Conservation (phyloP, 2,888 invertebrate species). For the Stenurella melanura region DNA sequence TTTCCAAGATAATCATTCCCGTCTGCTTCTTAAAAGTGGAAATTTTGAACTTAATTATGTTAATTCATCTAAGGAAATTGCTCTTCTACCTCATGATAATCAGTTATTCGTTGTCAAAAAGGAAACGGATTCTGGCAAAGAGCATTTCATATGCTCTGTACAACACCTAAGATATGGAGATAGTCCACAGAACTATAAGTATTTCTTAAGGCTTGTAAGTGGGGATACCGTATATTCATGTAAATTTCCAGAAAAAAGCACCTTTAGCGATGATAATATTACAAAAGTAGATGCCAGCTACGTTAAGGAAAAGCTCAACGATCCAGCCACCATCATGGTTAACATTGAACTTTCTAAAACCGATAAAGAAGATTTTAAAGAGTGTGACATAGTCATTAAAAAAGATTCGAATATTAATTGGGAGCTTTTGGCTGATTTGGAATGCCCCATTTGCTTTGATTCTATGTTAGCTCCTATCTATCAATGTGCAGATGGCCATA, state of each 20-base stretch:
- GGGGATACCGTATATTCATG: slow-evolving; percentile 43
- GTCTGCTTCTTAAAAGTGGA: slow-evolving; percentile 57
- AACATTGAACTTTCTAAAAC: slow-evolving; percentile 51
- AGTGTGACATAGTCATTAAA: not conserved
- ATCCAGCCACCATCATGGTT: slow-evolving; percentile 51
- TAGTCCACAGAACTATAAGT: slow-evolving; percentile 45
- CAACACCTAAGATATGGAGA: slow-evolving; percentile 50
- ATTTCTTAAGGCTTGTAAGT: slow-evolving; percentile 49
- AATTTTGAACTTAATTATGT: slow-evolving; percentile 64
- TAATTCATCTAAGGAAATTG: slow-evolving; percentile 61
- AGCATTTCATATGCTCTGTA: slow-evolving; percentile 50
- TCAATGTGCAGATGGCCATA: slow-evolving; percentile 67
- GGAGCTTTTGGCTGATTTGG: slow-evolving; percentile 58
- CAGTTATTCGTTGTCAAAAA: slow-evolving; percentile 64
- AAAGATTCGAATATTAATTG: slow-evolving; percentile 44
- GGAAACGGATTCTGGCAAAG: slow-evolving; percentile 49
- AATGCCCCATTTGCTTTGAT: slow-evolving; percentile 68
- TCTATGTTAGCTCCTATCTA: slow-evolving; percentile 68
- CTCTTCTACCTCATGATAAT: slow-evolving; percentile 57
- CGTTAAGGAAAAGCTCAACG: slow-evolving; percentile 52
- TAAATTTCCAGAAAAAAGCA: slow-evolving; percentile 43
- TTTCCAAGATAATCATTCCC: slow-evolving; percentile 61
- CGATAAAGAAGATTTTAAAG: not conserved
- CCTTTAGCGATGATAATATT: slow-evolving; percentile 35
- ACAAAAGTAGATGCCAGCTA: slow-evolving; percentile 57